phyloP scores from a whole-genome alignment of 2,888 invertebrate species.

The Nipponacmea schrenckii region DNA sequence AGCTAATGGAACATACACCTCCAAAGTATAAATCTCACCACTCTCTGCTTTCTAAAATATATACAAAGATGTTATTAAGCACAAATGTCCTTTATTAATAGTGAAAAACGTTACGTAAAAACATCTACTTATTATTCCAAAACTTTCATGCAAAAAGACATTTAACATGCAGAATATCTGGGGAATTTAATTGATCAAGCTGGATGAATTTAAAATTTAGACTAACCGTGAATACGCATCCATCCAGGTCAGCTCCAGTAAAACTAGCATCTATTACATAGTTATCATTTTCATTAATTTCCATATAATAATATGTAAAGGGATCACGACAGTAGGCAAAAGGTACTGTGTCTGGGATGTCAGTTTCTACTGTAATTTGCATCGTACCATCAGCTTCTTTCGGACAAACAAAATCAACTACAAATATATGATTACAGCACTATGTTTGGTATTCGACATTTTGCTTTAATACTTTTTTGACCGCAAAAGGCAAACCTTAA shows the following conservation, averaged over 20 bases:
- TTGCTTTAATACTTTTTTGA: no score
- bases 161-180: no score
- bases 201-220: neutral
- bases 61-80: no score
- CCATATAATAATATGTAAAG: neutral
- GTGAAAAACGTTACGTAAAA: no score
- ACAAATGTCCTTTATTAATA: no score
- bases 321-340: slow-evolving; percentile 4
- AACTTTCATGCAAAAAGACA: no score
- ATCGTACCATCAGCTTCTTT: neutral
- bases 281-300: neutral
- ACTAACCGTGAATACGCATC: neutral
- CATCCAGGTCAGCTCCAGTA: neutral
- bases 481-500: no score
- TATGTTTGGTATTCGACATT: no score
- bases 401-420: neutral
- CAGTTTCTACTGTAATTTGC: slow-evolving; percentile 6
- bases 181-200: no score
- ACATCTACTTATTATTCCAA: no score
- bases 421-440: neutral
- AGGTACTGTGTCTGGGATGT: slow-evolving; percentile 6
- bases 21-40: neutral
- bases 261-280: neutral
- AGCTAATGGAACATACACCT: neutral
- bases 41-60: neutral